Conservation (phyloP, 2,113 vertebrate species). For the Campylomormyrus numenius region DNA sequence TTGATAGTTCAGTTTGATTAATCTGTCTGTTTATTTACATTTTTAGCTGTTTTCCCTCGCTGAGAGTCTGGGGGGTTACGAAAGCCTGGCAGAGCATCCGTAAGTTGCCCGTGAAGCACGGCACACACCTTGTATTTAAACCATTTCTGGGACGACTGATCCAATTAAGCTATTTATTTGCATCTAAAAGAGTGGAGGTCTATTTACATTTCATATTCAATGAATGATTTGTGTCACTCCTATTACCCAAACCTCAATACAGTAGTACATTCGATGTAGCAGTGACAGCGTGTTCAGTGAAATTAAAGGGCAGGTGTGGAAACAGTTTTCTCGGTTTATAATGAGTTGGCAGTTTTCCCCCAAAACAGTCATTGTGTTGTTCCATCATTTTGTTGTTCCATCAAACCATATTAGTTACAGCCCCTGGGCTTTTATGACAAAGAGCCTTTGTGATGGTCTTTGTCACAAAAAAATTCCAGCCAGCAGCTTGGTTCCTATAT, state of each 20-base stretch:
- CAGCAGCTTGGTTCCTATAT: background rate
- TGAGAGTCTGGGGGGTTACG: conserved; percentile 86
- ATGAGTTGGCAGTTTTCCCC: background rate
- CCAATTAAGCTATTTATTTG: background rate
- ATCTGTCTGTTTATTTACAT: conserved; percentile 11
- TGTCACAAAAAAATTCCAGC: background rate
- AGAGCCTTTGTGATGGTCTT: background rate
- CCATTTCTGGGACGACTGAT: background rate
- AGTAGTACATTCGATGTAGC: background rate
- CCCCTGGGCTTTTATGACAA: background rate
- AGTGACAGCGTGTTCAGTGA: background rate
- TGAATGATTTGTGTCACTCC: background rate
- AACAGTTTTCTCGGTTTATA: background rate
- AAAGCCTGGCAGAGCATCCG: conserved; percentile 93
- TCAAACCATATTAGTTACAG: background rate
- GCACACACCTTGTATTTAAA: background rate
- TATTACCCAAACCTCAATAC: background rate
- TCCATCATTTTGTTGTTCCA: background rate
- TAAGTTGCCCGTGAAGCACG: conserved; percentile 60
- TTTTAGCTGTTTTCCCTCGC: conserved; percentile 77
- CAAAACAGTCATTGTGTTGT: background rate
- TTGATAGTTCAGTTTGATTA: background rate
- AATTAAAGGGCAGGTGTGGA: background rate
- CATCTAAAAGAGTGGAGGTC: background rate
- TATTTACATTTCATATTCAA: background rate